Evolutionary conservation across 2,113 vertebrate species (phyloP).

Genomic region (Neofelis nebulosa): DNA sequence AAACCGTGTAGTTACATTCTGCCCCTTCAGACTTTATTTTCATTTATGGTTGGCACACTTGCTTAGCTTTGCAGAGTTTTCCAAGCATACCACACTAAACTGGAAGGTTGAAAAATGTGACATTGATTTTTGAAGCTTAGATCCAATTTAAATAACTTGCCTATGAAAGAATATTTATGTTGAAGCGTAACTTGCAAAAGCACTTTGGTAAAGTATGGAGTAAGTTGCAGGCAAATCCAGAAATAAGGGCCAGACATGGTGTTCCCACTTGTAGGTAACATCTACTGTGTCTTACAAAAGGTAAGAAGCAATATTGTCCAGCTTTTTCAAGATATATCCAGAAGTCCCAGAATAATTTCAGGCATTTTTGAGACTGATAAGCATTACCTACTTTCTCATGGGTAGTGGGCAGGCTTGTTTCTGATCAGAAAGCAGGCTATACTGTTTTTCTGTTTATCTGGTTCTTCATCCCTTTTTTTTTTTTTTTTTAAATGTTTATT

Average conservation of each 20-base stretch:
- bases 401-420: not conserved
- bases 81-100: slow-evolving; percentile 44
- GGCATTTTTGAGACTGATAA: not conserved
- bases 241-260: not conserved
- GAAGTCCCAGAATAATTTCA: slow-evolving; percentile 33
- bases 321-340: not conserved
- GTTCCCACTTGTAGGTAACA: not conserved
- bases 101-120: slow-evolving; percentile 60
- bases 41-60: slow-evolving; percentile 59
- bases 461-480: not conserved
- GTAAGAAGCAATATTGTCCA: not conserved
- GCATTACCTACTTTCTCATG: not conserved
- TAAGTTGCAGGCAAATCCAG: not conserved
- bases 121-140: slow-evolving; percentile 45
- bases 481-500: not conserved
- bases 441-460: not conserved
- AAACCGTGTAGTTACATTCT: slow-evolving; percentile 5
- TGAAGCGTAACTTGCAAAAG: not conserved
- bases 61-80: slow-evolving; percentile 58
- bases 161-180: slow-evolving; percentile 56
- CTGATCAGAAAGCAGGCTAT: not conserved
- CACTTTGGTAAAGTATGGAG: not conserved
- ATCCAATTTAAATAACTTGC: slow-evolving; percentile 55
- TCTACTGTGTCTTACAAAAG: not conserved
- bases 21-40: slow-evolving; percentile 52